Conservation (phyloP, 2,888 invertebrate species). For the Sycophila texana region DNA sequence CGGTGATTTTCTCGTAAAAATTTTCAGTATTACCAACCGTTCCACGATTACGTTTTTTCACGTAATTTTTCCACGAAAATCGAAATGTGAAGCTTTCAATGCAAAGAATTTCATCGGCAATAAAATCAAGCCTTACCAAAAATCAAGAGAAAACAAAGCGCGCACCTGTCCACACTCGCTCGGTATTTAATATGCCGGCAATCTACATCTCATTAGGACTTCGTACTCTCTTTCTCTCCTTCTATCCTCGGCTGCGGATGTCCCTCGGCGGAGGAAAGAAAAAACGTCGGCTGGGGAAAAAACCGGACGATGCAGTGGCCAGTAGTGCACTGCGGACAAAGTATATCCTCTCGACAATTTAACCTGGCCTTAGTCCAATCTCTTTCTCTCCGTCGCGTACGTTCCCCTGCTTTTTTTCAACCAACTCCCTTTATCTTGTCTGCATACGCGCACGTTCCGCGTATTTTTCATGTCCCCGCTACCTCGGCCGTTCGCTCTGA, state of each 20-base stretch:
- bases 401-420: not conserved
- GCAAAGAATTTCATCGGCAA: not conserved
- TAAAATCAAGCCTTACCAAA: no score
- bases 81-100: not conserved
- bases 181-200: conserved; percentile 41
- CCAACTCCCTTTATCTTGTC: conserved; percentile 7
- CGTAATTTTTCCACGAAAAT: no score
- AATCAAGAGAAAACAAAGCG: not conserved
- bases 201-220: conserved; percentile 44
- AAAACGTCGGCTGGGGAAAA: conserved; percentile 7
- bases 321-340: conserved; percentile 40
- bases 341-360: conserved; percentile 48
- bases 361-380: conserved; percentile 51
- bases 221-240: not conserved
- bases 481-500: not conserved
- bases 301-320: conserved; percentile 27
- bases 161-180: conserved; percentile 4
- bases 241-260: not conserved
- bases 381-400: not conserved
- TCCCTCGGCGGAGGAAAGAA: not conserved
- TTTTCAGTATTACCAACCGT: no score
- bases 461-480: conserved; percentile 2
- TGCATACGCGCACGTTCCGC: conserved; percentile 1
- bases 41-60: no score
- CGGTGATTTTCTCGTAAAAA: no score